Evolutionary conservation across 2,113 vertebrate genomes (phyloP), one percentile per base, ranked within the genome.

Genomic region (Ascaphus truei): DNA sequence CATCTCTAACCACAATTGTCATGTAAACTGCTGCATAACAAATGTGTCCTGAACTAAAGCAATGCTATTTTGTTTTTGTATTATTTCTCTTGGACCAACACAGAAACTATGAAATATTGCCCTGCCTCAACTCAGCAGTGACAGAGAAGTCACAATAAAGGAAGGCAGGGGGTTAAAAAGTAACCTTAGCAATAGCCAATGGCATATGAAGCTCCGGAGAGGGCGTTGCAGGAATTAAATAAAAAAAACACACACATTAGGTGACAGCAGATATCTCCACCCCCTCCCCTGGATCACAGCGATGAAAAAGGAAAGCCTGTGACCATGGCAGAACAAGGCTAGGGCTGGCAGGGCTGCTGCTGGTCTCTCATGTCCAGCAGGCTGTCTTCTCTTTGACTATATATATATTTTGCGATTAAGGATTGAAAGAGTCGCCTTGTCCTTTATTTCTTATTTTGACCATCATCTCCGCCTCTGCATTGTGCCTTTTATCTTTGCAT

Each of bases 171-270:
- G 52, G 63, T 56, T 67, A 57, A 57, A 0, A 43, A n/a, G 26
- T 53, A 60, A 26, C 57, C 29, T 6, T 73, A 23, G 27, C 11
- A 9, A 51, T 2, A 67, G 48, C 83, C 84, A 84, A 82, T 84
- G 72, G 76, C 15, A 74, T 15, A 47, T 33, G 4, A 66, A 65
- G 75, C 43, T 67, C 71, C 39, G 4, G 53, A 68, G 74, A 75
- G 81, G 83, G 78, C 80, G 80, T 81, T 48, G 79, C 82, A 74
- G 81, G 73, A 84, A 73, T 71, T n/a, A n/a, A n/a, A n/a, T n/a
- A n/a, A n/a, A 76, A 20, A 68, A 47, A 7, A 20, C 55, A 26
- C 39, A 47, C 33, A 6, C 25, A 53, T 69, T 75, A 78, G 83
- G 84, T 76, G 91, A 79, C 85, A 84, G 81, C 57, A 58, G 41